Percentiles rank a stretch among this genome's conserved stretches.
phyloP scores from a whole-genome alignment of 2,888 invertebrate species.

The Eulithis testata region DNA sequence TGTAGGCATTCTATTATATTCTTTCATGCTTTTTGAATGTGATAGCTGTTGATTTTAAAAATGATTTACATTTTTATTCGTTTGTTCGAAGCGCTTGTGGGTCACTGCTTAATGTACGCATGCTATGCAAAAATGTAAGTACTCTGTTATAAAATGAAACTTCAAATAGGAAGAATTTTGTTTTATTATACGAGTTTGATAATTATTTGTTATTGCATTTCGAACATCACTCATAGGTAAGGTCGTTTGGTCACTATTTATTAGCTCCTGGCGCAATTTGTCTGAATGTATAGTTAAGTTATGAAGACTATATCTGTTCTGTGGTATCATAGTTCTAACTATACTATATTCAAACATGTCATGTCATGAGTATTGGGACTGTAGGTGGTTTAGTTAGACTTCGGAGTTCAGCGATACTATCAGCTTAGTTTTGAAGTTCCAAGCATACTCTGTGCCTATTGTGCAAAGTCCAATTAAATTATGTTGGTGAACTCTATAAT shows the following conservation, averaged over 20 bases:
- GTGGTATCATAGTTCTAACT: background rate
- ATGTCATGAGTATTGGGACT: background rate
- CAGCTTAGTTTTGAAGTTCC: background rate
- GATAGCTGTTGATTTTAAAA: background rate
- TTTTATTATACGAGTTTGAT: too few relatives aligned
- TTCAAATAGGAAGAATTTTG: too few relatives aligned
- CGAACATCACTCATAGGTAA: too few relatives aligned
- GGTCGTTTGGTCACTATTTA: too few relatives aligned
- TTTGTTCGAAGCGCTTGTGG: background rate
- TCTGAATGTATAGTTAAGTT: too few relatives aligned
- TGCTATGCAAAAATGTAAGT: too few relatives aligned
- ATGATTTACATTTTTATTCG: background rate
- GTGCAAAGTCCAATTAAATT: background rate
- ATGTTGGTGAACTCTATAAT: background rate
- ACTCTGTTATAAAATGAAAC: too few relatives aligned
- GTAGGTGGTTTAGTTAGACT: constrained; percentile 1
- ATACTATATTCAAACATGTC: background rate
- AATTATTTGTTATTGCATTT: too few relatives aligned
- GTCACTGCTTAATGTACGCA: background rate
- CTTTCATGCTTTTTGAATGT: background rate
- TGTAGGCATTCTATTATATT: constrained; percentile 2
- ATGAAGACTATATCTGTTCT: too few relatives aligned
- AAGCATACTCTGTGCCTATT: constrained; percentile 17
- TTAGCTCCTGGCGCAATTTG: too few relatives aligned
- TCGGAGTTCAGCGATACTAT: constrained; percentile 3